Base-by-base conservation (phyloP, 2,797 vertebrate genomes). In the Gallinago nigripennis region DNA sequence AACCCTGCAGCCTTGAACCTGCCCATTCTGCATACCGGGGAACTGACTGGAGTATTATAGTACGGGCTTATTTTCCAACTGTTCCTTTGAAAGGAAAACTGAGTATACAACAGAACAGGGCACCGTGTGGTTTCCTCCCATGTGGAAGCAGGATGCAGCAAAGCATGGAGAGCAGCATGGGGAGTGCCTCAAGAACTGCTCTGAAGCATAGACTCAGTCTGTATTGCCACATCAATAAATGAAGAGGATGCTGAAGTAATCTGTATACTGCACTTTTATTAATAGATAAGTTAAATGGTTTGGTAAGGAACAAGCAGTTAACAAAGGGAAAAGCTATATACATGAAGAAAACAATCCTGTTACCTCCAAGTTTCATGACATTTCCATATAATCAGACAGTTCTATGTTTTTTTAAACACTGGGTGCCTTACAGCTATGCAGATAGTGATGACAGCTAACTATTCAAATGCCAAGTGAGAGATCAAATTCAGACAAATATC, bases 401-500 rank as follows among this genome's bases (percentile, higher is more conserved):
- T 75, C 25, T 33, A 10, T 43, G 11, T 53, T 9, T 86, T 86
- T 86, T 86, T 45, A 7, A 68, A 69, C 16, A 19, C 48, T 60
- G 73, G 20, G 8, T 70, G 15, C 56, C 48, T 61, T 68, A 48
- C 77, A 69, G 23, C 16, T 78, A 46, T 7, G 84, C 91, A 66
- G 92, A 82, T 8, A 91, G 92, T 86, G 92, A 83, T 91, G 95
- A 92, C 85, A 91, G 89, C 68, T 87, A 72, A 70, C 70, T 79
- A n/a, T 27, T 53, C 24, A 57, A 19, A 28, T 3, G 19, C 37
- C 82, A 87, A 93, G 65, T 3, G 69, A 81, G 65, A 78, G 33
- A 71, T n/a, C 53, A 70, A n/a, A 85, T 61, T 48, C 84, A 60
- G 57, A 70, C 31, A 71, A 31, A 19, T 71, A 82, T 58, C 20